Evolutionary conservation across 2,888 invertebrate species (phyloP), one percentile per base, ranked within the genome.

Genomic region (Hypsopygia costalis): DNA sequence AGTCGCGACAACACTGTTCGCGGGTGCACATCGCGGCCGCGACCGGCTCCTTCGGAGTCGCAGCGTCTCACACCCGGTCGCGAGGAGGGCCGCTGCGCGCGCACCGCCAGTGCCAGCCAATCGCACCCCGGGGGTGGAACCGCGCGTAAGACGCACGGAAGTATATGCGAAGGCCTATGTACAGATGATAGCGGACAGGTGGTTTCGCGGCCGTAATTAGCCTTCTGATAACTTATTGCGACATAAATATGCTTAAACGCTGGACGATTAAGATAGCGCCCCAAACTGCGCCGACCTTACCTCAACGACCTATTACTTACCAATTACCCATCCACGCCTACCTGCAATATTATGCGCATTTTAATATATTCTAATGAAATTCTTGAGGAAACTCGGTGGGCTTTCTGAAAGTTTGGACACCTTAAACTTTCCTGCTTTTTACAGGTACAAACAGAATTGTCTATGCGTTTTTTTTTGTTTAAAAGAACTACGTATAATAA

Each of bases 81-180:
- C 77, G 72, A 83, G 83, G 87, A 82, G 83, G 87, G 82, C 74
- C 78, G 51, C 55, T 87, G 88, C 88, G 88, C 86, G 83, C 88
- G 88, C 88, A 86, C 51, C 48, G 51, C 47, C 58, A 55, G 55
- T 66, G 51, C 52, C 68, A 51, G 70, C 88, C 88, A 87, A 87
- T 87, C 62, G 70, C 74, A 36, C 72, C 51, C 44, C 58, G 75
- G 81, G 87, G 88, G 88, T 70, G 85, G 87, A 74, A 56, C 86
- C 81, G 62, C 79, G 78, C 80, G 74, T 85, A 88, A 88, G 88
- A 88, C 85, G 86, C 74, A 78, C 81, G 85, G 81, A 87, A 88
- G 88, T 87, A 87, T 87, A 86, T 88, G 88, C 85, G 82, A 77
- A 87, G 85, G 88, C 88, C 88, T 88, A 88, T 88, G 87, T 88